Conservation (phyloP, 2,888 invertebrate species). For the Caenorhabditis sp. region DNA sequence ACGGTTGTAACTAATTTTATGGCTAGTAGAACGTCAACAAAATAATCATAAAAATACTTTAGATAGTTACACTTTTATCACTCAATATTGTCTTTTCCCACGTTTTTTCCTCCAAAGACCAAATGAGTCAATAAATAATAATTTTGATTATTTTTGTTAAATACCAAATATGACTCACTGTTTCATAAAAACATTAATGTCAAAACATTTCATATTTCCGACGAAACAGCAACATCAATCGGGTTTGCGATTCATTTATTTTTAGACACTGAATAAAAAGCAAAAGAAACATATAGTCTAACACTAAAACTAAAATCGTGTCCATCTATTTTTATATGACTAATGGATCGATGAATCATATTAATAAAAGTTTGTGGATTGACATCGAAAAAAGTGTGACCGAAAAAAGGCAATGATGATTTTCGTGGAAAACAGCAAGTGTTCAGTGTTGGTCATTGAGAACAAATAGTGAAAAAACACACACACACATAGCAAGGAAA, state of each 20-base stretch:
- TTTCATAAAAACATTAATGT: background rate
- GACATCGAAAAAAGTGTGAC: background rate
- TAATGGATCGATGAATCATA: background rate
- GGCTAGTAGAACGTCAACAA: too few relatives aligned
- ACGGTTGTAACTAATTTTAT: too few relatives aligned
- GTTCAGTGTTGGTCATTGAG: constrained; percentile 4
- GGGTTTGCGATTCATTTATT: background rate
- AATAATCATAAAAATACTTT: too few relatives aligned
- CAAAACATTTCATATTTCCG: background rate
- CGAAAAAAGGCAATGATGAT: background rate
- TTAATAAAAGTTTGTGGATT: background rate
- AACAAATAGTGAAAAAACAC: constrained; percentile 2
- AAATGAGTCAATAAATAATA: background rate
- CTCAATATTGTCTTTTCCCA: background rate
- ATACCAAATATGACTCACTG: background rate
- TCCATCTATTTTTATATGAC: background rate
- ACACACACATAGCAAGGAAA: background rate
- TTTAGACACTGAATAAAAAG: background rate
- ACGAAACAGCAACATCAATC: background rate
- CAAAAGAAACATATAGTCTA: background rate
- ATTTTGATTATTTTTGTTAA: background rate
- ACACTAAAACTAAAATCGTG: background rate
- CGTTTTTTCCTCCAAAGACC: background rate
- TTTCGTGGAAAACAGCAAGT: background rate
- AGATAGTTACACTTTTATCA: background rate